Base-by-base conservation (phyloP, 2,797 vertebrate genomes). In the Odontamblyopus rebecca region DNA sequence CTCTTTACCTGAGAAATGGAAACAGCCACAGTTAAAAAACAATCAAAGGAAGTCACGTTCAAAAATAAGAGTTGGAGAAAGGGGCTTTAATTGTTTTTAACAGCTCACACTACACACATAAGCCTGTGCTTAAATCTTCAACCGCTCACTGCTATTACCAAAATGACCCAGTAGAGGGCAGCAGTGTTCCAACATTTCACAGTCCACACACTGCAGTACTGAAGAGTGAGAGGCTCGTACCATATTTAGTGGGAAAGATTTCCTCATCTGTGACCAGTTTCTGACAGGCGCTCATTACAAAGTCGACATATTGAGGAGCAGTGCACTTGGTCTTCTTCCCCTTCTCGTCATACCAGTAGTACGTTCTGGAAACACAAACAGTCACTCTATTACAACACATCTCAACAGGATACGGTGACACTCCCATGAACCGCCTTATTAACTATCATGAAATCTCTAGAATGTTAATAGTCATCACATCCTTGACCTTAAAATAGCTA, bases 291-390 rank as follows among this genome's bases (percentile, higher is more conserved):
- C 97, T 99, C 98, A 99, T 99, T 81, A 99, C 98, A 0, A 98
- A 98, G 92, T 99, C 97, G 8, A 99, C 96, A 4, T 99, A 99
- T 92, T 99, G 98, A 11, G 98, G 98, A 65, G 97, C 98, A 2
- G 97, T 99, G 94, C 98, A 99, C 89, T 99, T 99, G 32, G 96
- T 95, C 93, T 99, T 99, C 94, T 98, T 98, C 78, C 98, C 97
- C 93, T 93, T 95, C 88, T 98, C 97, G 4, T 99, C 98, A 88
- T 99, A 95, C 97, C 98, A 99, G 96, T 97, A 97, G 95, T 98
- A 98, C 93, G 96, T 98, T 92, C 98, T 99, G 91, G 69, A 81
- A 4, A 78, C 2, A 69, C 8, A 79, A 4, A 67, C 51, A 62
- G 27, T 32, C 44, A 0, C 1, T 12, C 27, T 3, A 23, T 23